Evolutionary conservation across 1,140 invertebrate genomes (phyloP).

Genomic region (Cotesia glomerata): DNA sequence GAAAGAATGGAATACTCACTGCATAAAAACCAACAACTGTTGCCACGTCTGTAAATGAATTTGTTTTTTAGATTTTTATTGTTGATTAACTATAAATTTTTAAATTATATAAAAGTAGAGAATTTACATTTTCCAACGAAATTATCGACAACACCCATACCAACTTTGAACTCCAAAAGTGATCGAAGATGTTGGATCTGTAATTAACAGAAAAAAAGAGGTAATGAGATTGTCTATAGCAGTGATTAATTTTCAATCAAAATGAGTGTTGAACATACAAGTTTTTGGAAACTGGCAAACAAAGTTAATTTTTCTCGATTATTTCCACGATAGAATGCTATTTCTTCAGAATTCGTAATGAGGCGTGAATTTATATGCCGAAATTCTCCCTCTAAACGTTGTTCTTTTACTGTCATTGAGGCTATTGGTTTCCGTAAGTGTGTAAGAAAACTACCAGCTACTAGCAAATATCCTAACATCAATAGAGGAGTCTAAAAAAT

Average conservation of each 20-base stretch:
- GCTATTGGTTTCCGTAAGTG: constrained; percentile 85
- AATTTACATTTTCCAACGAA: constrained; percentile 90
- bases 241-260: constrained; percentile 8
- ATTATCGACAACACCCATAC: constrained; percentile 95
- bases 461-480: constrained; percentile 84
- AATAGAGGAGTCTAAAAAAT: constrained; percentile 76
- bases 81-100: not conserved
- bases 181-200: constrained; percentile 81
- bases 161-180: constrained; percentile 90
- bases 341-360: constrained; percentile 97
- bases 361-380: constrained; percentile 94
- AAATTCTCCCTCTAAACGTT: constrained; percentile 97
- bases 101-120: not conserved
- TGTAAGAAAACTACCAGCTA: constrained; percentile 83
- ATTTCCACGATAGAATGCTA: constrained; percentile 97
- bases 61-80: not conserved
- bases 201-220: constrained; percentile 23
- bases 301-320: constrained; percentile 87
- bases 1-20: constrained; percentile 93
- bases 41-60: constrained; percentile 78
- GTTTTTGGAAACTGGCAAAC: constrained; percentile 85
- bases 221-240: not conserved
- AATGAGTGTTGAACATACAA: constrained; percentile 67
- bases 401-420: constrained; percentile 89
- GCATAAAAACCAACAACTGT: constrained; percentile 95